Base-by-base conservation (phyloP, 1,140 invertebrate genomes). In the Sinella curviseta region DNA sequence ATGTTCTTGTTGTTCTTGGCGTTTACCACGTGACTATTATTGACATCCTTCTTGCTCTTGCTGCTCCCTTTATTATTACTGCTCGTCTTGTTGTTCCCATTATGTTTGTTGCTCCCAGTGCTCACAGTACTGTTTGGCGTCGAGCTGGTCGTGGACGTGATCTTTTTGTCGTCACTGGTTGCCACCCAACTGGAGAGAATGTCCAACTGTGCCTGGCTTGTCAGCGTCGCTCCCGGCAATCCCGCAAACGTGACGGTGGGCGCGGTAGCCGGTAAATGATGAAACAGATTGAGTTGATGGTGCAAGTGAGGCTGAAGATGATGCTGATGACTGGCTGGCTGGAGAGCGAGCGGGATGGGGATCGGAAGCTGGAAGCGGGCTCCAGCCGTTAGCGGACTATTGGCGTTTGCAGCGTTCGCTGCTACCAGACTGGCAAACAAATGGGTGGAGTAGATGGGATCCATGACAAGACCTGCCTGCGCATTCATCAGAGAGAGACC, bases 301-400 rank as follows among this genome's bases (percentile, higher is more conserved):
- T 77, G 60, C 14, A n/a, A n/a, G n/a, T n/a, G n/a, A n/a, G 54
- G 34, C 1, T 75, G 78, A 60, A 17, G 57, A 16, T 16, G 57
- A 65, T 78, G 73, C 8, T 76, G 74, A 31, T 8, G 80, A 26
- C 48, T 35, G 12, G 54, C 70, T 24, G 67, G 17, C 1, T 67
- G 60, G 26, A 80, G 74, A 39, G 76, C 76, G 26, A 82, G 3
- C 30, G 80, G 77, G 16, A 82, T 79, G n/a, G 80, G 76, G 55
- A 83, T 81, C n/a, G 81, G 78, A 70, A 82, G 75, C 24, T 80
- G 80, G 77, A 82, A 82, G 60, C 82, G 73, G 31, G 39, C 39
- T 48, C 8, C 8, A 48, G 39, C 39, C 20, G 8, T 8, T 48
- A 20, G 20, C 39, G 39, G n/a, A n/a, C n/a, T n/a, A n/a, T n/a